These are phyloP conservation scores for Aptenodytes patagonicus DNA, from an alignment of 2,113 vertebrate species.

Conservation along the genomic window DNA sequence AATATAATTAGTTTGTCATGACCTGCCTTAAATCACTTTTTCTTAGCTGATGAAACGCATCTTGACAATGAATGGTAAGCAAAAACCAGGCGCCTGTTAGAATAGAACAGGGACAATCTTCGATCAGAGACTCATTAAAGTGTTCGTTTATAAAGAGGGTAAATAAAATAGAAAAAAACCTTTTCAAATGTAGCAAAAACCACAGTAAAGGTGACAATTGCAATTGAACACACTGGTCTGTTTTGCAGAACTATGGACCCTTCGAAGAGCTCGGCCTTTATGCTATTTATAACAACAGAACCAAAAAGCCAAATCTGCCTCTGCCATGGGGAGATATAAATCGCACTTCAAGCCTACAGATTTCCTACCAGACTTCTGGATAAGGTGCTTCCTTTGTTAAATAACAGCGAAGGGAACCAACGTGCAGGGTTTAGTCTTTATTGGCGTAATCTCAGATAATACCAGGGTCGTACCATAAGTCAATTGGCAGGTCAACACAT, in stretches of 20 bases:
- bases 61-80: not conserved
- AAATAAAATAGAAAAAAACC: not conserved
- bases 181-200: not conserved
- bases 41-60: not conserved
- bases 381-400: not conserved
- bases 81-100: rapidly evolving
- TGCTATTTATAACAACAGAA: not conserved
- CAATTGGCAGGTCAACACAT: not conserved
- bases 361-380: not conserved
- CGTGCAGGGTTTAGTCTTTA: not conserved
- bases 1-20: not conserved
- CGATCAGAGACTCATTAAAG: not conserved
- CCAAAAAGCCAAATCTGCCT: not conserved
- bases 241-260: not conserved
- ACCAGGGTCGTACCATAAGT: not conserved
- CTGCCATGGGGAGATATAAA: not conserved
- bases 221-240: not conserved
- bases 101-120: not conserved
- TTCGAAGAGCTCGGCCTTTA: not conserved
- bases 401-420: not conserved
- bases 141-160: not conserved
- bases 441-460: not conserved
- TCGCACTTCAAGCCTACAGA: rapidly evolving
- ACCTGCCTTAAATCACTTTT: not conserved
- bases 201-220: not conserved